Conservation (phyloP, 2,888 invertebrate genomes). For the Meloe dianella region DNA sequence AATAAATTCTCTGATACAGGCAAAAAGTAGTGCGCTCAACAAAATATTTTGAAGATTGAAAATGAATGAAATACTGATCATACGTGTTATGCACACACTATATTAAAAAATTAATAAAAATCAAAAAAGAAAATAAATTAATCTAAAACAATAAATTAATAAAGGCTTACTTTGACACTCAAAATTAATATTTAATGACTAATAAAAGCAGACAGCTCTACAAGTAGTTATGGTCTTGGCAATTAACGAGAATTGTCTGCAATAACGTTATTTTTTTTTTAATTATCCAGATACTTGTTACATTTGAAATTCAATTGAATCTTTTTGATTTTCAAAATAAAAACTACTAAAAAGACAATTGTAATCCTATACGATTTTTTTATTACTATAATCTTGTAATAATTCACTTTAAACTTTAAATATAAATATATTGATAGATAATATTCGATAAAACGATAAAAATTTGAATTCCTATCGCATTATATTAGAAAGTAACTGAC, state of each 20-base stretch:
- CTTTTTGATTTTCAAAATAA: neutral
- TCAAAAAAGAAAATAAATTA: too few relatives aligned
- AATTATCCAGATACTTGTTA: neutral
- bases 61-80: too few relatives aligned
- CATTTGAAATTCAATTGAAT: neutral
- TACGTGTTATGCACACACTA: too few relatives aligned
- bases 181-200: too few relatives aligned
- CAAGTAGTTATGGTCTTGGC: too few relatives aligned
- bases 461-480: neutral
- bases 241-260: neutral
- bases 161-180: too few relatives aligned
- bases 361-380: neutral
- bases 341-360: neutral
- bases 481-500: neutral
- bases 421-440: neutral
- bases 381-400: neutral
- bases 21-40: too few relatives aligned
- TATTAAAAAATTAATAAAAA: too few relatives aligned
- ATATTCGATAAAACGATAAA: neutral
- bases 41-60: too few relatives aligned
- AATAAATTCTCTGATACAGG: too few relatives aligned
- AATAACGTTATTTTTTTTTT: neutral
- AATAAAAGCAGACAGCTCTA: too few relatives aligned
- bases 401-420: neutral
- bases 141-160: too few relatives aligned